Base-by-base conservation (phyloP, 1,140 invertebrate species). In the Drosophila melanogaster region DNA sequence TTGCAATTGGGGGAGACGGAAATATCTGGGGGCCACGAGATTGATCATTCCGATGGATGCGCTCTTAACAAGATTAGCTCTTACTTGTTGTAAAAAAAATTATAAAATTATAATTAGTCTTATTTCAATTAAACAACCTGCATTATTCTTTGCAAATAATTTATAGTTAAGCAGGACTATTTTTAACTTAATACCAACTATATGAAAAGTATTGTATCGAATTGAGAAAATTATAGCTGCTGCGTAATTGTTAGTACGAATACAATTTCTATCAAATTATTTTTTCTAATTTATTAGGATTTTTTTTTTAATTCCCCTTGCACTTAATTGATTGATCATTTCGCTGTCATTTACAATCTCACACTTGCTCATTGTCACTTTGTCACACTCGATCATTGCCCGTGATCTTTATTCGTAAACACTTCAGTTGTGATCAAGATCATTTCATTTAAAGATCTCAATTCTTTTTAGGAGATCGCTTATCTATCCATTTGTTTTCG, bases 361-460 rank as follows among this genome's bases (percentile, higher is more conserved):
- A 44, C 64, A 67, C 64, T 67, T 44, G 64, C 46, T 37, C 22
- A 19, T 67, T 67, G 64, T 67, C 64, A 43, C 64, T 43, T 59
- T 67, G 64, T 65, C 60, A 35, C 60, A 67, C 60, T 67, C 46
- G 60, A 67, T 67, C 64, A 67, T 54, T 54, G 65, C 60, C 60
- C 22, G n/a, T 33, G 62, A 53, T 35, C 65, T 49, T 40, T 55
- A 40, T 69, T 56, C 56, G 66, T 70, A 56, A 70, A 56, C 64
- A 70, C 66, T 70, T 56, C 19, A 22, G 41, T 37, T 67, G 47
- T 55, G 38, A 67, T 70, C 64, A 67, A 67, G 64, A 65, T 67
- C 64, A 44, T 67, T 67, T 67, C 26, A 26, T 51, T 67, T 59
- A 43, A 19, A 67, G 59, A 65, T 53, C 58, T 64, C n/a, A 53